Conservation (phyloP, 2,888 invertebrate genomes). For the Scaptomyza reducta region DNA sequence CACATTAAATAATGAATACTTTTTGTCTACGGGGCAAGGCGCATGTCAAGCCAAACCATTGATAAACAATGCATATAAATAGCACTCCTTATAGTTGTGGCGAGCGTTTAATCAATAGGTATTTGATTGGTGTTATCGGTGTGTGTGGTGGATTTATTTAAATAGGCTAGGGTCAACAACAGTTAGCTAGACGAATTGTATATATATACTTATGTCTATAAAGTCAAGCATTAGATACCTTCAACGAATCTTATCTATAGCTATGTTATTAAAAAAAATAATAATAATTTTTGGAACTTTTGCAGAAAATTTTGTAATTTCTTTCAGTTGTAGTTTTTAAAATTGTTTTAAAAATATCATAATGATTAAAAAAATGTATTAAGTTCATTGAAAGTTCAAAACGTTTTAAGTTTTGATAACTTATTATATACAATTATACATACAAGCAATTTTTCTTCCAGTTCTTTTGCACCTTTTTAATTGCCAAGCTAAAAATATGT, state of each 20-base stretch:
- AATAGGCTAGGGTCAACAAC: conserved; percentile 22
- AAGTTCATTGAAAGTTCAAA: too few relatives aligned
- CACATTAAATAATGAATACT: conserved; percentile 12
- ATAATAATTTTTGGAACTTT: too few relatives aligned
- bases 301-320: too few relatives aligned
- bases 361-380: too few relatives aligned
- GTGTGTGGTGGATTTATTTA: conserved; percentile 5
- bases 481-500: conserved; percentile 5
- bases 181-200: conserved; percentile 8
- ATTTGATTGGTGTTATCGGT: conserved; percentile 40
- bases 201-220: background rate
- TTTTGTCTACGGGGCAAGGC: background rate
- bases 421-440: too few relatives aligned
- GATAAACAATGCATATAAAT: conserved; percentile 27
- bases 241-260: conserved; percentile 17
- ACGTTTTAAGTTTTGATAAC: too few relatives aligned
- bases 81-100: conserved; percentile 3
- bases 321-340: too few relatives aligned
- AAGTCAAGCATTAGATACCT: background rate
- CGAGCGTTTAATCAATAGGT: conserved; percentile 38
- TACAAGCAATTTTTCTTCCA: background rate
- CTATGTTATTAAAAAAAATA: too few relatives aligned
- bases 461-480: background rate
- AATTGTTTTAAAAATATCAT: too few relatives aligned
- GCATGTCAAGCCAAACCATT: conserved; percentile 22